Percentiles rank a stretch among this genome's conserved stretches.
Evolutionary conservation across 2,797 vertebrate genomes (phyloP).

Genomic region (Malacoraja senta): DNA sequence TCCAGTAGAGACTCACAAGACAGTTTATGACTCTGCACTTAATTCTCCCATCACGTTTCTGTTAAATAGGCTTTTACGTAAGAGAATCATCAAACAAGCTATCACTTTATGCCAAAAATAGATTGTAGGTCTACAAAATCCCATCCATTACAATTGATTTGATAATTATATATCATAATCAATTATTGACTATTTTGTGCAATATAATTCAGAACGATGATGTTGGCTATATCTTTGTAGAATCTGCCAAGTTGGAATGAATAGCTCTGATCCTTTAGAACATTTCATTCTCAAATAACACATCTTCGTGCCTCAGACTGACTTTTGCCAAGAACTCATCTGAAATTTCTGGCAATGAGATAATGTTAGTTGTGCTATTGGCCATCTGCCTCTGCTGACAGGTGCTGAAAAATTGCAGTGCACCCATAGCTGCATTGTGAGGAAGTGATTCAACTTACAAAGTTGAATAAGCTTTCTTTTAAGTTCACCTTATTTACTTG

Average conservation of each 20-base stretch:
- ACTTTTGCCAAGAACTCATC: not conserved
- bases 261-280: constrained; percentile 2
- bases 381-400: not conserved
- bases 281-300: not conserved
- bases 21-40: not conserved
- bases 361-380: not conserved
- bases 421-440: not conserved
- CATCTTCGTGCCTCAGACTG: not conserved
- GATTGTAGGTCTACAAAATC: not conserved
- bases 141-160: not conserved
- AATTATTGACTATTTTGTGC: not conserved
- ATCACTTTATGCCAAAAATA: not conserved
- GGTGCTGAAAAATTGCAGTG: not conserved
- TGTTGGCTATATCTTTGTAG: not conserved
- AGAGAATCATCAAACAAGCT: not conserved
- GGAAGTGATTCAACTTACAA: not conserved
- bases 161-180: not conserved
- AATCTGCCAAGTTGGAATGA: not conserved
- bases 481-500: not conserved
- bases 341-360: not conserved
- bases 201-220: not conserved
- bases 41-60: not conserved
- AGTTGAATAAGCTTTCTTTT: not conserved
- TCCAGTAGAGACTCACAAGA: not conserved
- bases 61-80: too few species aligned